Percentiles rank a stretch among this genome's conserved stretches.
Conservation (phyloP, 2,888 invertebrate genomes). For the Thera britannica region DNA sequence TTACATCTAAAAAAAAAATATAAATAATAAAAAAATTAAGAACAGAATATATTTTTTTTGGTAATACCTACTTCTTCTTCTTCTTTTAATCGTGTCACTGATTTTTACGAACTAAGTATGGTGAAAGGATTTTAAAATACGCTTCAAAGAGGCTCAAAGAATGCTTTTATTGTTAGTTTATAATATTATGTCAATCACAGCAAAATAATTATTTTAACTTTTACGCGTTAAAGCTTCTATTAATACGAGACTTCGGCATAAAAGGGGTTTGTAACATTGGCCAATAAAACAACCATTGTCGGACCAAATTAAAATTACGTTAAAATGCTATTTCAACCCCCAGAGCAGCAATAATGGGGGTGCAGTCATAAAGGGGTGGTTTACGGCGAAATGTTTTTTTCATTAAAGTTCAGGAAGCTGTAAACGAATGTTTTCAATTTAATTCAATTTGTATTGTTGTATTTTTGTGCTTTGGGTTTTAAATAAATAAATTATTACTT, state of each 20-base stretch:
- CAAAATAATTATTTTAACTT: too few species aligned
- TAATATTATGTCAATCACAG: too few species aligned
- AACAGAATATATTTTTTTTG: too few species aligned
- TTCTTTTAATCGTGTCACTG: too few species aligned
- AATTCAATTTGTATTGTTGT: conserved; percentile 15
- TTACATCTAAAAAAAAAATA: too few species aligned
- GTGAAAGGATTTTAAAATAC: too few species aligned
- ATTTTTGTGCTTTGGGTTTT: background rate
- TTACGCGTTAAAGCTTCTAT: too few species aligned
- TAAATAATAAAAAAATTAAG: too few species aligned
- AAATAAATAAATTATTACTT: background rate
- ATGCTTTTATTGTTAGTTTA: too few species aligned
- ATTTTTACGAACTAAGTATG: too few species aligned
- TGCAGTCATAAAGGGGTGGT: conserved; percentile 26
- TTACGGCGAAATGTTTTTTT: conserved; percentile 27
- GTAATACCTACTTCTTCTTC: too few species aligned
- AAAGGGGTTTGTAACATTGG: background rate
- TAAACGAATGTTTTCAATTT: conserved; percentile 19
- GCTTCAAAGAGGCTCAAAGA: too few species aligned
- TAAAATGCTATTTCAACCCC: conserved; percentile 20
- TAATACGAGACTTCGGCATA: background rate
- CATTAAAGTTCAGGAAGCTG: conserved; percentile 27
- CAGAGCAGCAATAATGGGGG: conserved; percentile 21
- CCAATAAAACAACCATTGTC: conserved; percentile 4
- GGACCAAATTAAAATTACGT: conserved; percentile 28